Conservation (phyloP, 2,888 invertebrate genomes). For the Macaria notata region DNA sequence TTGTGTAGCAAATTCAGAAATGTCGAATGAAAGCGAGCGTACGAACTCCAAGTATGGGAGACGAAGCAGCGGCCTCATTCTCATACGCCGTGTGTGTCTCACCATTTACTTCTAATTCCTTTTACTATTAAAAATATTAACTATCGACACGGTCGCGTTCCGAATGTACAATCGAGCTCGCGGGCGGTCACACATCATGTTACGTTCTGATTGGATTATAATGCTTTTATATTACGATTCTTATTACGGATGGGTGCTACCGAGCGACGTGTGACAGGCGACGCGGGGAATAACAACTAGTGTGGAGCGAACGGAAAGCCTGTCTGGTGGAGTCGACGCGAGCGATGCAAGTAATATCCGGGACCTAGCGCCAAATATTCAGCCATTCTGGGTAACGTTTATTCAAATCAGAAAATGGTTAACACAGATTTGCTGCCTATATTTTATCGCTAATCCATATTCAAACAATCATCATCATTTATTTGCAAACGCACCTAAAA, state of each 20-base stretch:
- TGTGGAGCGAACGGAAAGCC: constrained; percentile 47
- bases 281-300: constrained; percentile 72
- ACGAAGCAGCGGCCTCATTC: constrained; percentile 10
- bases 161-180: constrained; percentile 70
- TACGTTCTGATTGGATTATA: constrained; percentile 79
- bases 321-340: constrained; percentile 33
- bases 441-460: too few relatives aligned
- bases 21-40: constrained; percentile 41
- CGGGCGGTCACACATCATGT: constrained; percentile 75
- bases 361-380: constrained; percentile 17
- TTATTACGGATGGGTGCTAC: constrained; percentile 73
- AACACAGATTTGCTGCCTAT: too few relatives aligned
- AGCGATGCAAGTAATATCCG: constrained; percentile 25
- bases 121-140: constrained; percentile 72
- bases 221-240: constrained; percentile 80
- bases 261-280: constrained; percentile 68
- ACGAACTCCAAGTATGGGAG: constrained; percentile 16
- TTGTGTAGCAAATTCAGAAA: constrained; percentile 38
- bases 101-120: constrained; percentile 64
- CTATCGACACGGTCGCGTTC: constrained; percentile 58
- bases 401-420: not conserved
- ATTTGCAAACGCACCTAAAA: too few relatives aligned
- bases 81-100: constrained; percentile 51
- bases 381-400: not conserved
- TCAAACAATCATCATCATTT: too few relatives aligned